Base-by-base conservation (phyloP, 2,797 vertebrate species). In the Parauchenoglanis punctatus region DNA sequence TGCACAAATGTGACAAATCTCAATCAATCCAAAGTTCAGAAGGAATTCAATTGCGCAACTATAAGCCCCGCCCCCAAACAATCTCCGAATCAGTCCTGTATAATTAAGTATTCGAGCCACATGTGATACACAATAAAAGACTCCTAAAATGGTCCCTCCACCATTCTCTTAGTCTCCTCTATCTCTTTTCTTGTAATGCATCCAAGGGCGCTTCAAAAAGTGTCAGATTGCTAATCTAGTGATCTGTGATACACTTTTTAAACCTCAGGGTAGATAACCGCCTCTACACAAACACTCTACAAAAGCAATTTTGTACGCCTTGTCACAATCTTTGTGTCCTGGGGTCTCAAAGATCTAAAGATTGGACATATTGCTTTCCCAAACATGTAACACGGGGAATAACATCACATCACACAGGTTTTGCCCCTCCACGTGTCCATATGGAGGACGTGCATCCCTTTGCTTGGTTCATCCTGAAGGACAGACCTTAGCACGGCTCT, bases 301-400 rank as follows among this genome's bases (percentile, higher is more conserved):
- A 83, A 83, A 83, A 83, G 61, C 61, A 67, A 83, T 67, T 83
- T 67, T 52, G 44, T 67, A 67, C 3, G 44, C 31, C 46, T 85
- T 46, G 40, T 76, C 70, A 40, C 84, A 76, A 72, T 46, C 72
- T 67, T 78, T 54, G 58, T 67, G 59, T 54, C 59, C 28, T 25
- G 73, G 59, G 73, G 44, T 77, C 44, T n/a, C 28, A 23, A 11
- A 83, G 81, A 83, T 83, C n/a, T 20, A 67, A 67, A 83, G 81
- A 83, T 83, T 52, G 8, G 81, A 67, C 58, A 67, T 67, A 67
- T 52, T 83, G 81, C 81, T 67, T 83, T 67, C 10, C 20, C n/a
- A 52, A 67, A 10, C 15, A 13, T 82, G 44, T 2, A 28, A 68
- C 61, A 67, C 61, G 20, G 17, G 46, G 44, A 67, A 52, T n/a